phyloP scores from a whole-genome alignment of 2,797 vertebrate species.

The Diceros bicornis region DNA sequence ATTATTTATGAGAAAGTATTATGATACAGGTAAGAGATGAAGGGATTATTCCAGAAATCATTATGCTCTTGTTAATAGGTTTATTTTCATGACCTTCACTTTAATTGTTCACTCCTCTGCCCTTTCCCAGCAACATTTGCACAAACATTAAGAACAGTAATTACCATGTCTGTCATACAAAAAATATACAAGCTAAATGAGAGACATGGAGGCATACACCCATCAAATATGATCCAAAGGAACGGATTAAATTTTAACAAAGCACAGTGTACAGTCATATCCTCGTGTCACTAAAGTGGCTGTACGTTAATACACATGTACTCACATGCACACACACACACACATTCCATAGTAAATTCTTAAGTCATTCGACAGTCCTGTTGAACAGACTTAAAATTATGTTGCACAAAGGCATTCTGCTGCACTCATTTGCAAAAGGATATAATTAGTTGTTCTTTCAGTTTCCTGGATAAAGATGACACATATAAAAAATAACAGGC shows the following conservation, averaged over 20 bases:
- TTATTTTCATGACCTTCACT: conserved; percentile 83
- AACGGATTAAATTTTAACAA: conserved; percentile 79
- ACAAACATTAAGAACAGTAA: conserved; percentile 84
- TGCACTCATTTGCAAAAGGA: conserved; percentile 88
- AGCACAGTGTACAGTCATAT: conserved; percentile 87
- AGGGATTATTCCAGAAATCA: conserved; percentile 55
- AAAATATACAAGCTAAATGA: conserved; percentile 57
- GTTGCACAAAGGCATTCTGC: conserved; percentile 88
- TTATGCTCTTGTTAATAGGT: conserved; percentile 79
- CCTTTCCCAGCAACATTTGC: conserved; percentile 46
- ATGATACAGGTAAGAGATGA: conserved; percentile 2
- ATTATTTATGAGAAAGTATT: conserved; percentile 59
- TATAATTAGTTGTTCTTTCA: conserved; percentile 93
- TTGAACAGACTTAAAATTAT: conserved; percentile 83
- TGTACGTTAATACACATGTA: conserved; percentile 75
- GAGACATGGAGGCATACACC: not conserved
- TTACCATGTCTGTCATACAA: conserved; percentile 73
- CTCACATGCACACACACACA: conserved; percentile 62
- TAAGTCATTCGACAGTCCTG: conserved; percentile 80
- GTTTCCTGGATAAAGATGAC: conserved; percentile 89
- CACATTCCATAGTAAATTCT: conserved; percentile 65
- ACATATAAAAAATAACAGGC: conserved; percentile 90
- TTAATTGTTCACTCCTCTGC: conserved; percentile 71
- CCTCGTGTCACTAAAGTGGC: conserved; percentile 87
- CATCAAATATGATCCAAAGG: conserved; percentile 76